Percentiles rank a stretch among this genome's conserved stretches.
phyloP scores from a whole-genome alignment of 2,888 invertebrate species.

The Microplitis manilae region DNA sequence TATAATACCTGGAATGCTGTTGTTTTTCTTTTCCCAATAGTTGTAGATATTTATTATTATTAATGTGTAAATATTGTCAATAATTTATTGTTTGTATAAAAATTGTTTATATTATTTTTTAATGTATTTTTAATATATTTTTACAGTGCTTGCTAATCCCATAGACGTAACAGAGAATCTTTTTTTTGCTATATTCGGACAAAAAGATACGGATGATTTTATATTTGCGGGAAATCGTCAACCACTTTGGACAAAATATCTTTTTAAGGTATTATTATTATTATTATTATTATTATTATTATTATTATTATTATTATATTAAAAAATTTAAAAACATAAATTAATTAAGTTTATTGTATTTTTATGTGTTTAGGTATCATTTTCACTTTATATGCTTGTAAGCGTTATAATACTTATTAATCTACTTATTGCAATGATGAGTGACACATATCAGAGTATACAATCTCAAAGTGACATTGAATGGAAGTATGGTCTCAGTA shows the following conservation, averaged over 20 bases:
- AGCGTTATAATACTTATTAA: slow-evolving; percentile 99
- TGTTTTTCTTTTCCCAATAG: slow-evolving; percentile 4
- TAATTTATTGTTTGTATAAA: neutral
- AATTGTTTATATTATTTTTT: neutral
- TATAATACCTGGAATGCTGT: slow-evolving; percentile 14
- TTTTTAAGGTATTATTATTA: slow-evolving; percentile 79
- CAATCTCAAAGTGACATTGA: slow-evolving; percentile 86
- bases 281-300: slow-evolving; percentile 51
- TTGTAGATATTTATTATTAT: slow-evolving; percentile 8
- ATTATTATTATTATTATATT: slow-evolving; percentile 19
- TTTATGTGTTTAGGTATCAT: slow-evolving; percentile 74
- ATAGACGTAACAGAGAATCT: slow-evolving; percentile 96
- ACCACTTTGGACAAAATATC: slow-evolving; percentile 87
- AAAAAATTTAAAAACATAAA: neutral
- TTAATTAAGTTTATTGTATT: neutral
- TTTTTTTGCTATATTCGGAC: slow-evolving; percentile 98
- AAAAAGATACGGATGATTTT: slow-evolving; percentile 84
- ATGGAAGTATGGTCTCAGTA: slow-evolving; percentile 85
- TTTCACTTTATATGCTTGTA: slow-evolving; percentile 97
- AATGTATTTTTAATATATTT: slow-evolving; percentile 10
- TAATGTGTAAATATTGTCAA: neutral
- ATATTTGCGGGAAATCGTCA: slow-evolving; percentile 72
- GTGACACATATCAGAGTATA: slow-evolving; percentile 99
- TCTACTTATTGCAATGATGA: slow-evolving; percentile 99
- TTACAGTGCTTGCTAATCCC: slow-evolving; percentile 92